These are phyloP conservation scores for Sepioteuthis lessoniana DNA, from an alignment of 2,888 invertebrate species.

Conservation along the genomic window DNA sequence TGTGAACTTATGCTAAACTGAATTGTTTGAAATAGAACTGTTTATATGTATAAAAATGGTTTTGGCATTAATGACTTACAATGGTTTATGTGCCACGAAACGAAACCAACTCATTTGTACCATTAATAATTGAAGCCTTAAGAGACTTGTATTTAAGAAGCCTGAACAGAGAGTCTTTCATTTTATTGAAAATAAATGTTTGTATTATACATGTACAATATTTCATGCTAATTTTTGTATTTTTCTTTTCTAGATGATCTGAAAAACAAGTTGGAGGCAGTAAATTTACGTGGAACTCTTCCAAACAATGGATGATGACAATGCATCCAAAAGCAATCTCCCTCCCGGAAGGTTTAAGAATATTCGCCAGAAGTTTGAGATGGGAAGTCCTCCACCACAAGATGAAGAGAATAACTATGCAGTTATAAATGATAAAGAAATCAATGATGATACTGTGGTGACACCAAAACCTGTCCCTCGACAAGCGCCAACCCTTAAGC, in stretches of 20 bases:
- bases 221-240: neutral
- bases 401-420: constrained; percentile 10
- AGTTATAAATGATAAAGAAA: neutral
- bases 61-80: no score
- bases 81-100: no score
- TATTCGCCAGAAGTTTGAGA: constrained; percentile 61
- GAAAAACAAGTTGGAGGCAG: neutral
- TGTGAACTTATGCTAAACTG: no score
- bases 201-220: neutral
- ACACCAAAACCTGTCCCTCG: neutral
- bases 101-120: no score
- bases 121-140: no score
- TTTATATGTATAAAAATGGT: no score
- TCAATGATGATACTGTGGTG: neutral
- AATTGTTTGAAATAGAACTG: no score
- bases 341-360: constrained; percentile 63
- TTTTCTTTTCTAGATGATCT: neutral
- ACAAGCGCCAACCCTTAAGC: neutral
- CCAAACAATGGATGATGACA: constrained; percentile 41
- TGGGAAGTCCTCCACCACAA: constrained; percentile 37
- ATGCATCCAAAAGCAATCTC: constrained; percentile 54
- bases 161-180: no score
- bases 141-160: no score
- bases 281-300: neutral
- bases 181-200: no score